These are phyloP conservation scores for Coenonympha arcania DNA, from an alignment of 2,888 invertebrate species.

Conservation along the genomic window DNA sequence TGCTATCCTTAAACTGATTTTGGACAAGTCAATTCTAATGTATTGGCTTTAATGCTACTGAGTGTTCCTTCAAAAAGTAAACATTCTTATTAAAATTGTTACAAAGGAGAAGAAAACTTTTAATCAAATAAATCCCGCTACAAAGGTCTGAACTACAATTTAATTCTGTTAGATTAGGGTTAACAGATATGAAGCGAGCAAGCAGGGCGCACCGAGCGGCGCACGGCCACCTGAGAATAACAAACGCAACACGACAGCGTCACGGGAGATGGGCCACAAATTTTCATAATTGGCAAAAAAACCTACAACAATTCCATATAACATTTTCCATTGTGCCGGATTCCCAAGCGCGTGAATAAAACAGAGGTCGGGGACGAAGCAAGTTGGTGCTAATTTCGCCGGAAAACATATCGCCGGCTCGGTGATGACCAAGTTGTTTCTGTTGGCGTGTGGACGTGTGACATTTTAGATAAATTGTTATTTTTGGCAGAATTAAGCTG, in stretches of 20 bases:
- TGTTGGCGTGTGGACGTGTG: constrained; percentile 30
- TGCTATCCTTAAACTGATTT: too few relatives aligned
- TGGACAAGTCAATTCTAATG: too few relatives aligned
- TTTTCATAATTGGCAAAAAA: constrained; percentile 62
- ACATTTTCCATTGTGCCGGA: constrained; percentile 60
- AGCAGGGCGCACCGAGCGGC: constrained; percentile 40
- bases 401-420: constrained; percentile 47
- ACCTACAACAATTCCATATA: constrained; percentile 53
- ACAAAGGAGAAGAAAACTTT: background rate
- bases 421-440: constrained; percentile 43
- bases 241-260: constrained; percentile 25
- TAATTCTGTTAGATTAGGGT: background rate
- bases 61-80: too few relatives aligned
- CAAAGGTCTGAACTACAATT: background rate
- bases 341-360: constrained; percentile 64
- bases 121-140: background rate
- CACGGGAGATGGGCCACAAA: constrained; percentile 36
- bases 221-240: constrained; percentile 40
- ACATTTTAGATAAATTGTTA: constrained; percentile 35
- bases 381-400: constrained; percentile 56
- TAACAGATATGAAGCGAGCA: constrained; percentile 28
- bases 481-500: constrained; percentile 28
- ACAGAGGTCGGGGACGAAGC: constrained; percentile 53
- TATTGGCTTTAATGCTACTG: too few relatives aligned
- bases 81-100: too few relatives aligned